Evolutionary conservation across 2,888 invertebrate genomes (phyloP), one percentile per base, ranked within the genome.

Genomic region (Phasia obesa): DNA sequence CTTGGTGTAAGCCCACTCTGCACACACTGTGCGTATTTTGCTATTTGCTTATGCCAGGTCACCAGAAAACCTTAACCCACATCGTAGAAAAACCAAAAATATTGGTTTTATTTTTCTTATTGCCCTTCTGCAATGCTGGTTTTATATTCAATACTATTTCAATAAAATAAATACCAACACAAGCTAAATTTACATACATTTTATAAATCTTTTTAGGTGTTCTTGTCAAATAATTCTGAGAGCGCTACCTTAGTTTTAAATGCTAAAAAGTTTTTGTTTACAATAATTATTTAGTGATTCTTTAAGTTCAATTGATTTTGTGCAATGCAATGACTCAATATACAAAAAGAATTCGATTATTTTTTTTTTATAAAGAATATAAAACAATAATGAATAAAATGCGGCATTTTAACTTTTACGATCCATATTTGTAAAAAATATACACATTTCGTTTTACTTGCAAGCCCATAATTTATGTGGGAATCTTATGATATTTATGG

Each of bases 381-480:
- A 25, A 27, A 55, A 15, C 4, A 21, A 0, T 21, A 49, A 17
- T n/a, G 2, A 35, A 31, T n/a, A 59, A 59, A 38, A 67, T 55
- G 80, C 80, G 80, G 74, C 74, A 44, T 64, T 80, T 67, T 62
- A 60, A 60, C 67, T 73, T 74, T 80, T 55, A 27, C 27, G 55
- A 23, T 27, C 74, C 74, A 75, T 80, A 57, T 80, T 70, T 70
- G 69, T 53, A 42, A 25, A n/a, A 53, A 42, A 2, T 21, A 67
- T 42, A 57, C 65, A 38, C 21, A 59, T 19, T 67, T 42, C 17
- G 47, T 59, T 69, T 42, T 23, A 31, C 31, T 47, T 17, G 15
- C 17, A 55, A 74, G 42, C 27, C 62, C 31, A 80, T 74, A 74
- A 74, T 74, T 80, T 74, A 80, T 80, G 80, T 74, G 80, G 69